phyloP scores from a whole-genome alignment of 2,113 vertebrate species.

The Rhinoptilus africanus region DNA sequence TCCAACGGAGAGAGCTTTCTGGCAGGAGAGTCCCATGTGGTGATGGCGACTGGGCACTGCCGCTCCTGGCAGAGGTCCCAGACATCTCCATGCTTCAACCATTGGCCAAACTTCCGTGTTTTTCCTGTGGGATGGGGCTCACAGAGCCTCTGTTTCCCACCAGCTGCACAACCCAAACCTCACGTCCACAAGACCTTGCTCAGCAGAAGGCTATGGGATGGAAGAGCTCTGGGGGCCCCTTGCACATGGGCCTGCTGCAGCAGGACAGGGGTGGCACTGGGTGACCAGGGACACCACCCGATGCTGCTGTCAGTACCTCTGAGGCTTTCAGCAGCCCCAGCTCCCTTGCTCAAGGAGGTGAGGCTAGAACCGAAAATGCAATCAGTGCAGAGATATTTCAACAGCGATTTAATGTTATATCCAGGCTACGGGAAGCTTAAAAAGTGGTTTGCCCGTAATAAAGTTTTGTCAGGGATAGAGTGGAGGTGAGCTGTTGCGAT shows the following conservation, averaged over 20 bases:
- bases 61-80: background rate
- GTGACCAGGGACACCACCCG: background rate
- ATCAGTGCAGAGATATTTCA: background rate
- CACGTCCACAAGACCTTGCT: rapidly evolving
- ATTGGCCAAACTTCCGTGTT: background rate
- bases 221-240: background rate
- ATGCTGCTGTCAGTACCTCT: background rate
- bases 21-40: background rate
- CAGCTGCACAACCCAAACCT: background rate
- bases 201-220: background rate
- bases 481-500: background rate
- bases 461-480: background rate
- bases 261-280: background rate
- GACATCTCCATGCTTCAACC: background rate
- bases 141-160: background rate
- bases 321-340: background rate
- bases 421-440: background rate
- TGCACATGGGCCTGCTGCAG: background rate
- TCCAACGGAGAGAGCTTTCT: background rate
- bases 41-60: background rate
- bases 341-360: background rate
- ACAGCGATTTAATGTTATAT: background rate
- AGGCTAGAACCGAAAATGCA: background rate
- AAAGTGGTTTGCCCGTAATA: background rate
- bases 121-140: background rate